Base-by-base conservation (phyloP, 1,140 invertebrate species). In the Drosophila miranda region DNA sequence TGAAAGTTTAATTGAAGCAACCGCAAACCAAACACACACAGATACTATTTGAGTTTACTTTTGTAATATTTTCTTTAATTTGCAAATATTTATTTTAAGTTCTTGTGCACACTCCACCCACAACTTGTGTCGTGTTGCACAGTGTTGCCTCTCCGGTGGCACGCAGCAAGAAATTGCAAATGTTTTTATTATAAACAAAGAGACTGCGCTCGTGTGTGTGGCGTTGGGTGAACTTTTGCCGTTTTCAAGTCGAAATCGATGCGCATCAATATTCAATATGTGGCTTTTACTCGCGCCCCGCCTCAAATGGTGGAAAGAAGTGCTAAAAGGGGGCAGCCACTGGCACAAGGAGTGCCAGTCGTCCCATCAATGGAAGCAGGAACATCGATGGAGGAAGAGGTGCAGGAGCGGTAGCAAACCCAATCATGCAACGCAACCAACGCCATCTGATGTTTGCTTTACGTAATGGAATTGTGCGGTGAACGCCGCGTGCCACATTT, bases 391-490 rank as follows among this genome's bases (percentile, higher is more conserved):
- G 38, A 14, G 11, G n/a, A 64, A 46, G 45, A 1, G 16, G 23
- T 41, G 44, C 11, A 16, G 28, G 11, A 13, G 26, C 26, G 6
- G 42, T 42, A 72, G 48, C 71, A 83, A 86, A 80, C 81, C 61
- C 80, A 83, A 86, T 80, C 81, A 84, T 62, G 73, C 77, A 63
- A 57, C 77, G 62, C 63, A 59, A 62, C 77, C 72, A 80, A 63
- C 68, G 76, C 63, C 81, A 84, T 75, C 81, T 84, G 81, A 84
- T 84, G 81, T 84, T 86, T 84, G 81, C 81, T 84, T 84, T 84
- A 86, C 81, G 81, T 84, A 84, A 84, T 84, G 81, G 81, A 84
- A 84, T 84, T 84, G 81, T 86, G 81, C 73, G 81, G 77, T 86
- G 81, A 84, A 81, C 81, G 72, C 67, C 70, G 68, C 69, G 72